phyloP scores from a whole-genome alignment of 2,888 invertebrate species.

The Plutella xylostella region DNA sequence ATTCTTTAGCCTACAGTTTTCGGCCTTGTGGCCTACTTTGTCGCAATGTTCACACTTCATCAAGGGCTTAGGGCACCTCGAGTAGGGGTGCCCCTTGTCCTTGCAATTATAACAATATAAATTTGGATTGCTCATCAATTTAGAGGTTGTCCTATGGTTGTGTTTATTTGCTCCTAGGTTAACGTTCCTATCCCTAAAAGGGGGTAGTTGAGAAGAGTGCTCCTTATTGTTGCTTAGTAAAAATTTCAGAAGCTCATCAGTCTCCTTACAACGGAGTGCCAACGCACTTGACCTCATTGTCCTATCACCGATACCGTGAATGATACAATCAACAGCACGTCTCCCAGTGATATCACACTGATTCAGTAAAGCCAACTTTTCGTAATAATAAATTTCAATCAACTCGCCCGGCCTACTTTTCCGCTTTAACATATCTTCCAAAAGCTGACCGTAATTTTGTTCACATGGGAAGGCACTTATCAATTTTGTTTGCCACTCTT shows the following conservation, averaged over 20 bases:
- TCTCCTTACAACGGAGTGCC: neutral
- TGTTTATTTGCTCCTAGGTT: neutral
- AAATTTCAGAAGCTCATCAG: neutral
- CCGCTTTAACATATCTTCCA: constrained; percentile 4
- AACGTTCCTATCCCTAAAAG: neutral
- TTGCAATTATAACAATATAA: constrained; percentile 14
- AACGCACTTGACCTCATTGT: constrained; percentile 15
- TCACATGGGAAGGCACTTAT: neutral
- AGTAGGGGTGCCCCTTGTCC: constrained; percentile 11
- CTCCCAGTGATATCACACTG: constrained; percentile 13
- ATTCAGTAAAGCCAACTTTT: constrained; percentile 13
- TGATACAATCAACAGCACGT: constrained; percentile 18
- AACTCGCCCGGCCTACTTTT: constrained; percentile 2
- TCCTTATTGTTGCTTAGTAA: constrained; percentile 4
- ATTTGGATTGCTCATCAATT: neutral
- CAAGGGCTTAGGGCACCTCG: constrained; percentile 1
- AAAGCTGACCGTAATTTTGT: constrained; percentile 3
- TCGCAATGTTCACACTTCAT: constrained; percentile 2
- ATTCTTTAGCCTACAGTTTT: neutral
- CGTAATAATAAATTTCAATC: constrained; percentile 11
- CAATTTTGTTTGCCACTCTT: constrained; percentile 4
- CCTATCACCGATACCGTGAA: constrained; percentile 15
- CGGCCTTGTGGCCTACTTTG: constrained; percentile 1
- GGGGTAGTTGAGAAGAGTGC: neutral
- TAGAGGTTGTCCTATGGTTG: neutral